Conservation (phyloP, 2,797 vertebrate species). For the Galagoides demidoff region DNA sequence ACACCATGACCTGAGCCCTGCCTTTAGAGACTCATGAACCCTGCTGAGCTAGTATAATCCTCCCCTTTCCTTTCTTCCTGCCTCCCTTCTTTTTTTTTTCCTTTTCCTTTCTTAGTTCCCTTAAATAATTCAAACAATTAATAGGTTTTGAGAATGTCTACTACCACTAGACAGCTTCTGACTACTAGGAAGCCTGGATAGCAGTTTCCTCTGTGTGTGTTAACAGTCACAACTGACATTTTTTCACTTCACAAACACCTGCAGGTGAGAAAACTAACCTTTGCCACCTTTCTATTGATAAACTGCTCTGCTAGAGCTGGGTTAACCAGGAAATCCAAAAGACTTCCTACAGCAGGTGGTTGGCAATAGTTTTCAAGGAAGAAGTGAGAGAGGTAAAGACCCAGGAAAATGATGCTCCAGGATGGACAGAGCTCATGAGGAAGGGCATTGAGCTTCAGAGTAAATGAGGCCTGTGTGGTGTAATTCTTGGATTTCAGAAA, state of each 20-base stretch:
- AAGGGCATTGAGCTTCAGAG: background rate
- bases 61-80: background rate
- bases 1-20: background rate
- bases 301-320: background rate
- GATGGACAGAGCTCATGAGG: background rate
- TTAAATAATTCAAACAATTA: constrained; percentile 15
- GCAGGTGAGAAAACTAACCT: background rate
- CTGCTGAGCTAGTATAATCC: background rate
- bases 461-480: background rate
- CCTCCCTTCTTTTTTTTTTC: too few species aligned
- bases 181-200: background rate
- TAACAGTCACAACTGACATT: background rate
- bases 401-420: background rate
- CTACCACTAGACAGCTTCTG: background rate
- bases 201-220: background rate
- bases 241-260: background rate
- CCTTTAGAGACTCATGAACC: background rate
- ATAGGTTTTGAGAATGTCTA: background rate
- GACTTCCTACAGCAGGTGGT: background rate
- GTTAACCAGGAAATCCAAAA: background rate
- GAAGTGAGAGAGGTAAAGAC: background rate
- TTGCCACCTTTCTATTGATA: background rate
- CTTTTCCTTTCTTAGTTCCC: background rate
- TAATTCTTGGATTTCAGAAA: background rate
- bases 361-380: background rate